These are phyloP conservation scores for Halocynthia roretzi DNA, from an alignment of 23 tunicate species.

Conservation along the genomic window DNA sequence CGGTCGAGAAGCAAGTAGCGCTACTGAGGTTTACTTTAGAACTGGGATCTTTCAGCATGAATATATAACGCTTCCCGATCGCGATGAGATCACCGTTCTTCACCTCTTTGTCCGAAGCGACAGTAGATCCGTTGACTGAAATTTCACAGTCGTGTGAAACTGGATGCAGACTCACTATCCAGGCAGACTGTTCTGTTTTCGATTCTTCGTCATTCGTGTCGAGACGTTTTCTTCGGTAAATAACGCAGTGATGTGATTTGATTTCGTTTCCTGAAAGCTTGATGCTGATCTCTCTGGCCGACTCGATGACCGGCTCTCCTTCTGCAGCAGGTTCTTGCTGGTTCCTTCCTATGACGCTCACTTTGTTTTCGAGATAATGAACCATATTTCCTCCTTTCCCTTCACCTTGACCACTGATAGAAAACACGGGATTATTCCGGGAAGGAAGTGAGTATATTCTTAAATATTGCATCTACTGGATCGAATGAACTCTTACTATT, in stretches of 20 bases:
- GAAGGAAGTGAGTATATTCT: no score
- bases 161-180: slow-evolving; percentile 64
- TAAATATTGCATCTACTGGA: no score
- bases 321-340: background rate
- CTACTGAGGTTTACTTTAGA: slow-evolving; percentile 38
- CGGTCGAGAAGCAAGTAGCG: slow-evolving; percentile 15
- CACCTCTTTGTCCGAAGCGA: slow-evolving; percentile 39
- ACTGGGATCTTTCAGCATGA: slow-evolving; percentile 84
- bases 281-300: slow-evolving; percentile 14
- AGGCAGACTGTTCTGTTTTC: slow-evolving; percentile 22
- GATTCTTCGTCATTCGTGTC: slow-evolving; percentile 19
- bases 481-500: no score
- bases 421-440: background rate
- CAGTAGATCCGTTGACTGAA: slow-evolving; percentile 38
- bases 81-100: slow-evolving; percentile 69
- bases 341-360: slow-evolving; percentile 20
- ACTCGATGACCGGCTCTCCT: slow-evolving; percentile 3
- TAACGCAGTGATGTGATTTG: slow-evolving; percentile 72
- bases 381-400: slow-evolving; percentile 16
- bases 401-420: background rate
- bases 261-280: slow-evolving; percentile 38
- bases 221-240: slow-evolving; percentile 38
- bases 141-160: slow-evolving; percentile 43
- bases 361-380: slow-evolving; percentile 15
- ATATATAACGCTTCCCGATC: slow-evolving; percentile 53